Percentiles rank a stretch among this genome's conserved stretches.
These are phyloP conservation scores for Blera fallax DNA, from an alignment of 2,888 invertebrate genomes.

Conservation along the genomic window DNA sequence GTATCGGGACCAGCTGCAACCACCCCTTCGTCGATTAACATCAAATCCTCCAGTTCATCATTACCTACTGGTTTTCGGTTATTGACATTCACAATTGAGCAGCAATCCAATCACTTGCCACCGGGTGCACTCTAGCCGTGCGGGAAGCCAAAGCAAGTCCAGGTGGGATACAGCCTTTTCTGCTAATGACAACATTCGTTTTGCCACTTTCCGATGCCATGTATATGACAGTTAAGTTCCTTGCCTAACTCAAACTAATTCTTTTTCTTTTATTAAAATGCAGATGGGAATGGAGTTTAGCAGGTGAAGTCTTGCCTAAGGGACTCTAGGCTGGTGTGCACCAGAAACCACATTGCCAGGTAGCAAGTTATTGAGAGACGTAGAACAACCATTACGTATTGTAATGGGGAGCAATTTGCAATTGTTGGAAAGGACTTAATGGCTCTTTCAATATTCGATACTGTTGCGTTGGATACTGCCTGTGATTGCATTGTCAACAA, in stretches of 20 bases:
- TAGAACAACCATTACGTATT: conserved; percentile 33
- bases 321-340: neutral
- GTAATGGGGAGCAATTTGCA: conserved; percentile 58
- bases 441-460: conserved; percentile 34
- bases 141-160: conserved; percentile 10
- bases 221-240: conserved; percentile 29
- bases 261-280: neutral
- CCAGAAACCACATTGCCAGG: conserved; percentile 22
- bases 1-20: conserved; percentile 53
- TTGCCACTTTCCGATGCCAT: conserved; percentile 22
- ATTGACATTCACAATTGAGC: conserved; percentile 20
- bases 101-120: conserved; percentile 28
- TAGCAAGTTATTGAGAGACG: conserved; percentile 33
- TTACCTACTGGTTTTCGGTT: conserved; percentile 25
- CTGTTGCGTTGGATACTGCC: conserved; percentile 26
- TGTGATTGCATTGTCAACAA: conserved; percentile 68
- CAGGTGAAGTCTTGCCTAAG: neutral
- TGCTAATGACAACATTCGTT: conserved; percentile 40
- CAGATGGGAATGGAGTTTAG: neutral
- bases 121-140: conserved; percentile 28
- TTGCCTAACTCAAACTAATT: conserved; percentile 28
- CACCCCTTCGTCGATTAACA: conserved; percentile 31
- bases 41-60: conserved; percentile 8
- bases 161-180: neutral
- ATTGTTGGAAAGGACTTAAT: conserved; percentile 51